Evolutionary conservation across 2,888 invertebrate species (phyloP), one percentile per base, ranked within the genome.

Genomic region (Caenorhabditis becei): DNA sequence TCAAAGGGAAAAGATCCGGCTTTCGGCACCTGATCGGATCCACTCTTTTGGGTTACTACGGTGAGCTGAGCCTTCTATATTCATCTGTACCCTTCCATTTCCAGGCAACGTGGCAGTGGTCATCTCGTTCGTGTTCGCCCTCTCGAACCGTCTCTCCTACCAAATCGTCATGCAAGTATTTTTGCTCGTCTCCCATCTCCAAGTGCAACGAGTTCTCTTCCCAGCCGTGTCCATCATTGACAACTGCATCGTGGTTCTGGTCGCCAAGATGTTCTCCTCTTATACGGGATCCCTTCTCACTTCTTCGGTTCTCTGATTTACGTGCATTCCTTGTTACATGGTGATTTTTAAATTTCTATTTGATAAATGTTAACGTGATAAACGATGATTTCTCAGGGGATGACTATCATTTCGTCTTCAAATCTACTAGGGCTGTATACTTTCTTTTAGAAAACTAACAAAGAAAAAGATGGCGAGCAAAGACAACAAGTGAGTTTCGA

Each of bases 131-230:
- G 83, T 90, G 10, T 90, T 90, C 86, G 62, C 80, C 47, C 81
- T 89, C 14, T 86, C 89, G 24, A 51, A 86, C 54, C 83, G 84
- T 26, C 71, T 61, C 53, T 83, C 84, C 1, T 89, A 89, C 75
- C 83, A 86, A 26, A 14, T 86, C 1, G 81, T 88, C 16, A 83
- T 84, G 26, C 86, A 87, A 62, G 85, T 91, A 44, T 92, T 91
- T 74, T 74, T 91, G 11, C 69, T 91, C 14, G 86, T 91, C 23
- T 88, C 90, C 11, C 84, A 91, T 79, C 87, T 91, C 86, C 90
- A 88, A 81, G 82, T 85, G 20, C 85, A 88, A 59, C 69, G 86
- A 83, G 74, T 74, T 7, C 65, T 74, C 11, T 74, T 74, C 37
- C 59, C 74, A 5, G 49, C 58, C 1, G 58, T 59, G 1, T 66